Evolutionary conservation across 2,113 vertebrate species (phyloP).

Genomic region (Albula goreensis): DNA sequence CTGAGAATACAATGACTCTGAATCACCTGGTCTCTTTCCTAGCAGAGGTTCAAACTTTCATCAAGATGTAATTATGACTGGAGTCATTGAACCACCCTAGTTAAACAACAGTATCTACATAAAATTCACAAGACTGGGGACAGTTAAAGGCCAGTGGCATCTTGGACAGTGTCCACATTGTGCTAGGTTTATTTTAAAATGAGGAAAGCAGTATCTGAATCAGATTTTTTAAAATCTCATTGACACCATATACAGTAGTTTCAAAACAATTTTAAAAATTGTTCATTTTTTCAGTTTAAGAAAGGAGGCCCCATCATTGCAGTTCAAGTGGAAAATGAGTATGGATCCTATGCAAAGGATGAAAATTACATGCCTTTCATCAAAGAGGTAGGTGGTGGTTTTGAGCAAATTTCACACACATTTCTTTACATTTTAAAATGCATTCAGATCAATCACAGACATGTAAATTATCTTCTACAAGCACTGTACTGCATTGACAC

Average conservation of each 20-base stretch:
- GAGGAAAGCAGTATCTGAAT: not conserved
- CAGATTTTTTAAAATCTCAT: not conserved
- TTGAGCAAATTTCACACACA: not conserved
- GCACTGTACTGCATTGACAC: no score
- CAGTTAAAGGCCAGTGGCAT: not conserved
- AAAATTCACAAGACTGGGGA: not conserved
- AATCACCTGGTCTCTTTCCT: not conserved
- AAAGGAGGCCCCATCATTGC: slow-evolving; percentile 92
- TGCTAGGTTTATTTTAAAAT: not conserved
- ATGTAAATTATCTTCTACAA: not conserved
- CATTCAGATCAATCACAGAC: not conserved
- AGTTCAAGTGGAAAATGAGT: slow-evolving; percentile 90
- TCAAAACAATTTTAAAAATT: not conserved
- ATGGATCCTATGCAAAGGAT: slow-evolving; percentile 86
- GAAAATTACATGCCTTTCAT: slow-evolving; percentile 81
- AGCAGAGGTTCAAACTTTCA: not conserved
- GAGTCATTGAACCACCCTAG: not conserved
- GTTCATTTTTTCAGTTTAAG: slow-evolving; percentile 75
- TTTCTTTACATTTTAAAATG: not conserved
- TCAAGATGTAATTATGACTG: not conserved
- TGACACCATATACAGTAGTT: no score
- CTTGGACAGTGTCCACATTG: not conserved
- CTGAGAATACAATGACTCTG: not conserved
- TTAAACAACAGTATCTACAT: not conserved
- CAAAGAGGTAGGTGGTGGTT: slow-evolving; percentile 75